Evolutionary conservation across 35 echinoderm and acorn worm species (phyloP), one percentile per base, ranked within the genome.

Genomic region (Ptychodera flava): DNA sequence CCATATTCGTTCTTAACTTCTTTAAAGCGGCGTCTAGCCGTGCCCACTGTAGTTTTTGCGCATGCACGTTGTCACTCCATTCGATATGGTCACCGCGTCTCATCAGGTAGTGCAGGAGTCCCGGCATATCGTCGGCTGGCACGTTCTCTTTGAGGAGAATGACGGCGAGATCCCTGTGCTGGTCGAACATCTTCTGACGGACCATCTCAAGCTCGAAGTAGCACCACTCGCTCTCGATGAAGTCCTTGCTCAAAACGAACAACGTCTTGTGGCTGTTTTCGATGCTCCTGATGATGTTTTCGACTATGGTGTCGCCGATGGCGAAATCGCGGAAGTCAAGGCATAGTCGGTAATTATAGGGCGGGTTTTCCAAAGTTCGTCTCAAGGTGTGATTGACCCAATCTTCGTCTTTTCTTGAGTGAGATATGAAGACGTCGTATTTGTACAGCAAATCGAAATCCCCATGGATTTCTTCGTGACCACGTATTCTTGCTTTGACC

Each of bases 131-230:
- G 33, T 32, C 35, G 14, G 31, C 14, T 33, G 80, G 35, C 80
- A 81, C 80, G 31, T 81, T 81, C 28, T 81, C 80, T 34, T 34
- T 31, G 1, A 81, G 22, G 0, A 81, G 1, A 31, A 81, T 34
- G 28, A 81, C 31, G 31, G 35, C 15, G 30, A 81, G 33, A 81
- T 81, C 31, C 28, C 35, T 34, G n/a, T 81, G 80, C 14, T 81
- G 33, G 80, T 33, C 30, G n/a, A 81, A 31, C 80, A 81, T 81
- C 1, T 34, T 31, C 80, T 34, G 33, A 32, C 80, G 80, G 33
- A 34, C 80, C 80, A 81, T 81, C 80, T 81, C 80, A 1, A 81
- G 80, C 28, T 81, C 80, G n/a, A 81, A 81, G 31, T 81, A 32
- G 35, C 80, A 81, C 80, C 80, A 81, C 2, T 81, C 80, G 35